Evolutionary conservation across 2,888 invertebrate species (phyloP).

Genomic region (Helleia helle): DNA sequence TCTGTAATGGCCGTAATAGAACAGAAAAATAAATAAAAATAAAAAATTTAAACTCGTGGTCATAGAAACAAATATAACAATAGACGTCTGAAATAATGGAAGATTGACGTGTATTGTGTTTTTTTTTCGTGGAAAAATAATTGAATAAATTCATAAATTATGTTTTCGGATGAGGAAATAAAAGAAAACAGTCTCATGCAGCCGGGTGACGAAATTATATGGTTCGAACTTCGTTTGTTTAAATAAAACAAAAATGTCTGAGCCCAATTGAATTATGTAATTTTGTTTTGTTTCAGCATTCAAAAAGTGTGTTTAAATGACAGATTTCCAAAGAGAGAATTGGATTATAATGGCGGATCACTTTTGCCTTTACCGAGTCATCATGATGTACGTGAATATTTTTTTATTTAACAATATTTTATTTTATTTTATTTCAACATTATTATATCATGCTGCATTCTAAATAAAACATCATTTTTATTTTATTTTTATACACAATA

Average conservation of each 20-base stretch:
- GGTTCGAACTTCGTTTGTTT: conserved; percentile 44
- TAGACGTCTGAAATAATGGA: conserved; percentile 42
- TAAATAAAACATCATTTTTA: too few relatives aligned
- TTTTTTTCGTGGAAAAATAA: conserved; percentile 56
- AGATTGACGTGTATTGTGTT: conserved; percentile 44
- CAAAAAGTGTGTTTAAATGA: conserved; percentile 59
- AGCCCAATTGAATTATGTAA: neutral
- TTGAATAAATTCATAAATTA: conserved; percentile 67
- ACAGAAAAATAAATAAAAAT: conserved; percentile 26
- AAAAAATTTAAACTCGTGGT: conserved; percentile 37
- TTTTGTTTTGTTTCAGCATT: conserved; percentile 42
- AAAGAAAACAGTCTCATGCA: conserved; percentile 58
- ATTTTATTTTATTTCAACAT: too few relatives aligned
- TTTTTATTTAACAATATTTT: neutral
- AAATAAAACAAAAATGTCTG: conserved; percentile 8
- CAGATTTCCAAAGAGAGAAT: conserved; percentile 53
- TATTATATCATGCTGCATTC: too few relatives aligned
- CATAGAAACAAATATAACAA: conserved; percentile 54
- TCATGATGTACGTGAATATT: conserved; percentile 42
- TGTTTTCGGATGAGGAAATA: conserved; percentile 69
- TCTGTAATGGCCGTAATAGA: conserved; percentile 2
- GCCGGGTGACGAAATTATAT: conserved; percentile 62
- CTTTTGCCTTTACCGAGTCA: conserved; percentile 39
- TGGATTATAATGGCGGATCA: conserved; percentile 40
- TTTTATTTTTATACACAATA: too few relatives aligned